A percentile compares a stretch with the other conserved stretches of the same genome.
These are phyloP conservation scores for Metallyticus violacea DNA, from an alignment of 2,888 invertebrate species.

Conservation along the genomic window DNA sequence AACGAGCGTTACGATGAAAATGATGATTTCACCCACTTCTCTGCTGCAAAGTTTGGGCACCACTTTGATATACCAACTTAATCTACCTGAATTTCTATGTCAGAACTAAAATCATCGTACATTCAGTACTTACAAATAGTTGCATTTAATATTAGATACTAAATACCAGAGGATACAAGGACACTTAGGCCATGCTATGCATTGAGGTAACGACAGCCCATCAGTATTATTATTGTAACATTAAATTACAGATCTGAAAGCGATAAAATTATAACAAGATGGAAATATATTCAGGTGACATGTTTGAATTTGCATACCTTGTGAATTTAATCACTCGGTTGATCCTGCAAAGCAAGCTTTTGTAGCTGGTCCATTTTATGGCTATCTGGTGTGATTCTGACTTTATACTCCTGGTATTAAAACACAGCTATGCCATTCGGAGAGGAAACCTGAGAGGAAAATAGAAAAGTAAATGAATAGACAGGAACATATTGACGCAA, in stretches of 20 bases:
- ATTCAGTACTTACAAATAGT: too few relatives aligned
- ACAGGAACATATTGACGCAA: neutral
- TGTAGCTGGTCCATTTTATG: neutral
- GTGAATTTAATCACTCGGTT: neutral
- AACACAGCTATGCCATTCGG: neutral
- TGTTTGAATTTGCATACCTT: neutral
- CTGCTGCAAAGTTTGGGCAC: too few relatives aligned
- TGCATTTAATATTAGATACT: too few relatives aligned
- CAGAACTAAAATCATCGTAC: too few relatives aligned
- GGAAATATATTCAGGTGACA: neutral
- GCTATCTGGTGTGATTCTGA: neutral
- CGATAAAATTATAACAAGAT: neutral
- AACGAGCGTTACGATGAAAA: too few relatives aligned
- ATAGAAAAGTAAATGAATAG: neutral
- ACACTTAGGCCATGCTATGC: too few relatives aligned
- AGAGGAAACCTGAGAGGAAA: neutral
- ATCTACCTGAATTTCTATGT: too few relatives aligned
- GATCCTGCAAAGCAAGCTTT: neutral
- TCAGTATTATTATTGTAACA: neutral
- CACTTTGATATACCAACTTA: too few relatives aligned
- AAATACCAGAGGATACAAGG: too few relatives aligned
- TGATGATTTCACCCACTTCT: too few relatives aligned
- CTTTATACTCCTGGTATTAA: neutral
- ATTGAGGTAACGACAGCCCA: too few relatives aligned
- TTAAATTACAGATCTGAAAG: neutral